Conservation (phyloP, 2,888 invertebrate species). For the Tholera decimalis region DNA sequence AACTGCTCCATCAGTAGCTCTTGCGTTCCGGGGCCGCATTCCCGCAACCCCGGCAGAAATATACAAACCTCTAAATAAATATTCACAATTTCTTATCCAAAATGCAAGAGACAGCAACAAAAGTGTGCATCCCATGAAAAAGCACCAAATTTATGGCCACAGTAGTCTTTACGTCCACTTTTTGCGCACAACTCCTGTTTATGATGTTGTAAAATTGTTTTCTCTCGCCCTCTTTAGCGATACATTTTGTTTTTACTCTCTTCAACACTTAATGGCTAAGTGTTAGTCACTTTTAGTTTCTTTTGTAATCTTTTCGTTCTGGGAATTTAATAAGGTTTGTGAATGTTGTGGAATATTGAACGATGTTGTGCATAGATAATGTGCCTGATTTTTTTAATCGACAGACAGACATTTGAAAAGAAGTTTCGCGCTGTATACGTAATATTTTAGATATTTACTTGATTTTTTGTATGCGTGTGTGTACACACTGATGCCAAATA, state of each 20-base stretch:
- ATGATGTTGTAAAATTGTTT: constrained; percentile 58
- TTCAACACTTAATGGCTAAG: constrained; percentile 52
- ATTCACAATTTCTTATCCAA: not conserved
- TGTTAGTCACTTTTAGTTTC: constrained; percentile 42
- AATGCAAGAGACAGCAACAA: not conserved
- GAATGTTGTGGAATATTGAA: constrained; percentile 9
- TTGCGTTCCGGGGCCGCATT: too few species aligned
- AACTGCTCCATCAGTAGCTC: too few species aligned
- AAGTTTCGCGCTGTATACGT: too few species aligned
- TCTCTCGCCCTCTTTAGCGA: constrained; percentile 47
- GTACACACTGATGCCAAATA: too few species aligned
- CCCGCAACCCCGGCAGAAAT: too few species aligned
- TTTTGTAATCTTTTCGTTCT: constrained; percentile 49
- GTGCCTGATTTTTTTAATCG: not conserved
- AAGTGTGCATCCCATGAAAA: constrained; percentile 27
- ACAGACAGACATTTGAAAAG: not conserved
- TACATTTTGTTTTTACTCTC: constrained; percentile 55
- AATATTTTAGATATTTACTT: too few species aligned
- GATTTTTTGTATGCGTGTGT: too few species aligned
- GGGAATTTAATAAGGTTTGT: constrained; percentile 29
- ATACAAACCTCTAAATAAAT: too few species aligned
- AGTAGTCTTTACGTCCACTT: constrained; percentile 37
- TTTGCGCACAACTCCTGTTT: constrained; percentile 55
- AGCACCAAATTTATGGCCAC: constrained; percentile 14
- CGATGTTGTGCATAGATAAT: not conserved